Percentiles rank a stretch among this genome's conserved stretches.
These are phyloP conservation scores for Taenaris catops DNA, from an alignment of 2,888 invertebrate species.

Conservation along the genomic window DNA sequence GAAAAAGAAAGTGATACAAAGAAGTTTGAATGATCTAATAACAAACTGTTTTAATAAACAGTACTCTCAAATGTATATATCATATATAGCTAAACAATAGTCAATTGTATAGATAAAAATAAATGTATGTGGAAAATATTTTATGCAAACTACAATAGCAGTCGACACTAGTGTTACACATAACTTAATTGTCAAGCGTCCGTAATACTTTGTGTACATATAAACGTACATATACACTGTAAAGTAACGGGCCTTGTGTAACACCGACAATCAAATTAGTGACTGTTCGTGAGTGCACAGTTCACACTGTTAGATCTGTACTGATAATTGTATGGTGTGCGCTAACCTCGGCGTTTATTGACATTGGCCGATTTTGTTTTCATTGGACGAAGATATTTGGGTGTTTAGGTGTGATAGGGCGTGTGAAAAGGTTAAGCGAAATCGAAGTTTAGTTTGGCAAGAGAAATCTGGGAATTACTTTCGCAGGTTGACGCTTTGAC, in stretches of 20 bases:
- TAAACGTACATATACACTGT: constrained; percentile 21
- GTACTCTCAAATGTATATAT: too few species aligned
- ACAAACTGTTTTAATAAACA: too few species aligned
- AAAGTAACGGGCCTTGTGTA: constrained; percentile 55
- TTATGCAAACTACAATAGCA: not conserved
- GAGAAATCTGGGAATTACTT: too few species aligned
- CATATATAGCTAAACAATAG: too few species aligned
- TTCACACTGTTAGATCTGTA: constrained; percentile 48
- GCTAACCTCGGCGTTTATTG: constrained; percentile 24
- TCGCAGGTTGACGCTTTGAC: too few species aligned
- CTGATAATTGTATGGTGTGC: constrained; percentile 45
- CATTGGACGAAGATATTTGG: constrained; percentile 6
- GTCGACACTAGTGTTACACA: constrained; percentile 1
- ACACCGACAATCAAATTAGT: constrained; percentile 63
- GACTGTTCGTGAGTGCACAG: constrained; percentile 47
- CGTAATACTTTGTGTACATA: constrained; percentile 16
- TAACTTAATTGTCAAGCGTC: constrained; percentile 11
- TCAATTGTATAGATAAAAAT: too few species aligned
- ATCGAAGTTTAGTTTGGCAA: too few species aligned
- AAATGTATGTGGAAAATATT: too few species aligned
- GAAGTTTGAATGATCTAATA: too few species aligned
- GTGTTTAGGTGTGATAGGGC: not conserved
- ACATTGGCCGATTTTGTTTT: constrained; percentile 25
- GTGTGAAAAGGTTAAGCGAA: constrained; percentile 4
- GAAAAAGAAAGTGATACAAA: too few species aligned